Evolutionary conservation across 2,113 vertebrate species (phyloP).

Genomic region (Pao palembangensis): DNA sequence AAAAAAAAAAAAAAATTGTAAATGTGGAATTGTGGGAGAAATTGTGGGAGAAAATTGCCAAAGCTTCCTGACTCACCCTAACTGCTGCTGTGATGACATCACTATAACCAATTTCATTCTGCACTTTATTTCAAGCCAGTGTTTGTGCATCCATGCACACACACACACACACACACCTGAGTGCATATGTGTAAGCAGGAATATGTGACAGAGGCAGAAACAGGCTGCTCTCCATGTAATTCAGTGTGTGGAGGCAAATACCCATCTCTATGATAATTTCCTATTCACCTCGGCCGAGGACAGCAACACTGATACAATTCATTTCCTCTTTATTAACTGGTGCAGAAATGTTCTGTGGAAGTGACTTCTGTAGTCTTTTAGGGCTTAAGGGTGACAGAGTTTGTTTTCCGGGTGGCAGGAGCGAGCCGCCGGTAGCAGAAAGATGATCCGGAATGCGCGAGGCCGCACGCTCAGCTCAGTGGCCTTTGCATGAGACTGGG

Average conservation of each 20-base stretch:
- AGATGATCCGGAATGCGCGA: conserved; percentile 31
- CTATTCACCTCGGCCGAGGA: conserved; percentile 58
- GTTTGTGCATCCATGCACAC: background rate
- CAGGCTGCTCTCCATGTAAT: conserved; percentile 43
- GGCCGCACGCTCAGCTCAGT: background rate
- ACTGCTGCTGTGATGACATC: conserved; percentile 47
- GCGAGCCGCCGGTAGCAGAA: conserved; percentile 16
- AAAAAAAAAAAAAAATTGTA: conserved; percentile 14
- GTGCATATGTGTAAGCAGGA: conserved; percentile 8
- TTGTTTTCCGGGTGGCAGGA: conserved; percentile 54
- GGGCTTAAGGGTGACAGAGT: conserved; percentile 27
- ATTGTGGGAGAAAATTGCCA: conserved; percentile 34
- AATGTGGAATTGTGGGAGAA: conserved; percentile 44
- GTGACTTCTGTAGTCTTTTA: conserved; percentile 48
- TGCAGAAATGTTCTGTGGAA: conserved; percentile 57
- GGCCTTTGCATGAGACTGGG: conserved; percentile 13
- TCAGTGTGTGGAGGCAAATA: conserved; percentile 57
- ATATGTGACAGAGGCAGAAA: conserved; percentile 19
- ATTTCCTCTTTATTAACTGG: conserved; percentile 70
- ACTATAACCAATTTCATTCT: conserved; percentile 37
- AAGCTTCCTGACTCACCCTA: conserved; percentile 29
- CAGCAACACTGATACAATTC: conserved; percentile 69
- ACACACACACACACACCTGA: background rate
- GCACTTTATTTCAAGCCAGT: conserved; percentile 42
- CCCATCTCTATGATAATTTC: conserved; percentile 76